Evolutionary conservation across 2,888 invertebrate species (phyloP), one percentile per base, ranked within the genome.

Genomic region (Drosophila cracens): DNA sequence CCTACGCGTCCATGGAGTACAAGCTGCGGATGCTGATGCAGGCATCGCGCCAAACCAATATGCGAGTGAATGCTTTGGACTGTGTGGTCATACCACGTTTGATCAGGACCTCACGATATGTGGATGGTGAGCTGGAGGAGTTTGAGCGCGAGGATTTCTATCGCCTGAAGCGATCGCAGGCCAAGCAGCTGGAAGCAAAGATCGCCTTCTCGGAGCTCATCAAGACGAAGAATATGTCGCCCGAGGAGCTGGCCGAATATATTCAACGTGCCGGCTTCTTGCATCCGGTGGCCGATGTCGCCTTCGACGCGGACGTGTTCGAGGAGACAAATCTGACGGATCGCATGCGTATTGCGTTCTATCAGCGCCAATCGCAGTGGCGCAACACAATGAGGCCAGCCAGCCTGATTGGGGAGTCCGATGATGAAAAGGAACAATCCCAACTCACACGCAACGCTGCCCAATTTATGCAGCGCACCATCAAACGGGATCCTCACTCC

Each of bases 71-170:
- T 72, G 92, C 90, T 0, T 49, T 92, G 72, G 91, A 92, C n/a
- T 82, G 78, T 74, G 87, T 92, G 56, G 78, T 92, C 4, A 62
- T 89, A 46, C 90, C 92, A 0, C 70, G 80, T n/a, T 78, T 91
- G 34, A 38, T 74, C 4, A 84, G 78, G 2, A 92, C 92, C 0
- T 40, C 82, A 1, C 43, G 16, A 1, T 92, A 90, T 21, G 91
- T 92, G 6, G 58, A 65, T 11, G 84, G 86, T 1, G 92, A 92
- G 62, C 59, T 92, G 64, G 92, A 92, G 64, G 92, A 92, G 65
- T 81, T 82, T 21, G 92, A 90, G 36, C 85, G 92, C 0, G 92
- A 92, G 63, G 92, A 92, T 34, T 92, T 92, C 60, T 92, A 91
- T 68, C 87, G 92, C 0, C 63, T 92, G 25, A 92, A 92, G 56